phyloP scores from a whole-genome alignment of 2,888 invertebrate genomes.

The Hirudinaria manillensis region DNA sequence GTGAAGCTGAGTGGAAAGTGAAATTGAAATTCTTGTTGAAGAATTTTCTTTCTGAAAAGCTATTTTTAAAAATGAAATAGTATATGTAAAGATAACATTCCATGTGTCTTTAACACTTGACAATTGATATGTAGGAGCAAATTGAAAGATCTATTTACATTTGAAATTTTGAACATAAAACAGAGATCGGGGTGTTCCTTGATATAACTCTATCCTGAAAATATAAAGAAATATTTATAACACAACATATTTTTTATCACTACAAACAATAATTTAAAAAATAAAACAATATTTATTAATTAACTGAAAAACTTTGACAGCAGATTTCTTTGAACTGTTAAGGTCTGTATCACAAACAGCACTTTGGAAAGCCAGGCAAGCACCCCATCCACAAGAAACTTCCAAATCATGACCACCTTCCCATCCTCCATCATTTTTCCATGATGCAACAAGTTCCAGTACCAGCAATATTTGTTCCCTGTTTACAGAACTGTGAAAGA shows the following conservation, averaged over 20 bases:
- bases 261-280: too few relatives aligned
- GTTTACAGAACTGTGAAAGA: slow-evolving; percentile 16
- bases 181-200: neutral
- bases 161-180: neutral
- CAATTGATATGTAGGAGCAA: neutral
- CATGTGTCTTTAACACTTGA: neutral
- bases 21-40: neutral
- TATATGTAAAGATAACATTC: neutral
- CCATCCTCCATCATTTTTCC: neutral
- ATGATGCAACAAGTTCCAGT: neutral
- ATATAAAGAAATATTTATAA: neutral
- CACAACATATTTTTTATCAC: too few relatives aligned
- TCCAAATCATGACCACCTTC: slow-evolving; percentile 1
- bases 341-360: neutral
- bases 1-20: slow-evolving; percentile 7
- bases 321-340: neutral
- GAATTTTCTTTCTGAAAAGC: neutral
- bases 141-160: neutral
- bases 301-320: neutral
- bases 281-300: too few relatives aligned
- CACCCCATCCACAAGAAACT: slow-evolving; percentile 17
- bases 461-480: slow-evolving; percentile 16
- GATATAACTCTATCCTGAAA: slow-evolving; percentile 3
- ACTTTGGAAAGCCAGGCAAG: slow-evolving; percentile 12
- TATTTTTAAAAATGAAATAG: neutral